Percentiles rank a stretch among this genome's conserved stretches.
Evolutionary conservation across 2,113 vertebrate genomes (phyloP).

Genomic region (Channa argus): DNA sequence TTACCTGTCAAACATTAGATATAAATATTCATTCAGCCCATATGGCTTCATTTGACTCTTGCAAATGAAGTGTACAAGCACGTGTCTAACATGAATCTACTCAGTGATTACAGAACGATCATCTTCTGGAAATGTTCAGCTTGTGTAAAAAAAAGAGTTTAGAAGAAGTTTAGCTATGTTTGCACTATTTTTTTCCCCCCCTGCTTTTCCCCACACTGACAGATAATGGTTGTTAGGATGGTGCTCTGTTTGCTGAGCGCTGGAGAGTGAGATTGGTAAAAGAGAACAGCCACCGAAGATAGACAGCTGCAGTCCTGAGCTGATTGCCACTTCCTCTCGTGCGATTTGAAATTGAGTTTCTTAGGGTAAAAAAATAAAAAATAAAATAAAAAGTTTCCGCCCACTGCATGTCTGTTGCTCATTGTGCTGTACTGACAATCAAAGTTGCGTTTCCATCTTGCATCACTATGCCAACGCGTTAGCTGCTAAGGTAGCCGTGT

Average conservation of each 20-base stretch:
- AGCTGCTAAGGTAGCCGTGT: constrained; percentile 29
- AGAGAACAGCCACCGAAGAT: constrained; percentile 60
- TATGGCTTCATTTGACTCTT: too few relatives aligned
- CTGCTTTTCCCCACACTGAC: constrained; percentile 30
- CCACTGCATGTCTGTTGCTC: constrained; percentile 30
- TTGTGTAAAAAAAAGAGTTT: constrained; percentile 6
- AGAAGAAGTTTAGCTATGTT: constrained; percentile 50
- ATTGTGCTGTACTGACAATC: constrained; percentile 44
- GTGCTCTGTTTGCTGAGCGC: constrained; percentile 68
- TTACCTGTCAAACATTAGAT: background rate
- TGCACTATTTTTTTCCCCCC: background rate
- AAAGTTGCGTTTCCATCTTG: constrained; percentile 36
- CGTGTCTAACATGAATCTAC: too few relatives aligned
- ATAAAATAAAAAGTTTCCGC: constrained; percentile 12
- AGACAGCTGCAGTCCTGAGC: constrained; percentile 60
- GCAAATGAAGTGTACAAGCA: too few relatives aligned
- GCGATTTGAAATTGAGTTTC: constrained; percentile 67
- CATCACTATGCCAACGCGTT: constrained; percentile 39
- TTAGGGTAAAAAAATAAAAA: background rate
- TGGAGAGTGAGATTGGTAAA: constrained; percentile 67
- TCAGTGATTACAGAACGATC: constrained; percentile 29
- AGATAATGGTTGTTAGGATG: constrained; percentile 65
- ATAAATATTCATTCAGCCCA: too few relatives aligned
- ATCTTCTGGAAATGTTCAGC: constrained; percentile 40
- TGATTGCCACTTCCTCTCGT: constrained; percentile 72